Evolutionary conservation across 2,797 vertebrate species (phyloP).

Genomic region (Hyperoplus immaculatus): DNA sequence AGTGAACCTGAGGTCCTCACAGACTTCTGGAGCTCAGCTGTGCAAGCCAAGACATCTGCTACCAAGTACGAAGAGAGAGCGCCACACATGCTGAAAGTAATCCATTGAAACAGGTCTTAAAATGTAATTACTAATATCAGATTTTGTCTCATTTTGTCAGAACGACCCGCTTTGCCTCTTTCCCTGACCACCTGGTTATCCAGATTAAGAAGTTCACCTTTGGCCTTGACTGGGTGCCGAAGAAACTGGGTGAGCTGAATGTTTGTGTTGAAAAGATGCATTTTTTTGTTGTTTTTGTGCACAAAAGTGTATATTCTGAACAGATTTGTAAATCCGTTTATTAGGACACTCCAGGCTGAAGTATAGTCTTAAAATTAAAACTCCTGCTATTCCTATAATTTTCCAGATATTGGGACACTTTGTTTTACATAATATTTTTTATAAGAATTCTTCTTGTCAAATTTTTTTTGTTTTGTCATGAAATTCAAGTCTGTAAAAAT

Average conservation of each 20-base stretch:
- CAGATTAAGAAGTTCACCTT: slow-evolving; percentile 99
- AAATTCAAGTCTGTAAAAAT: not conserved
- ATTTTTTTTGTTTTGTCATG: not conserved
- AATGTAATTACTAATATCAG: slow-evolving; percentile 17
- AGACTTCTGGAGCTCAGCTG: slow-evolving; percentile 99
- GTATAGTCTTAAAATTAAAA: not conserved
- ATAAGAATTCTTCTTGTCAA: not conserved
- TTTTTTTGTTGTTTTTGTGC: not conserved
- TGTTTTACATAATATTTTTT: not conserved
- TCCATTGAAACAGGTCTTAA: not conserved
- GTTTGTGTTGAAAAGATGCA: not conserved
- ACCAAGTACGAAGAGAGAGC: slow-evolving; percentile 90
- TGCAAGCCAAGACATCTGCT: slow-evolving; percentile 96
- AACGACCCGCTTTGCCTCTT: slow-evolving; percentile 98
- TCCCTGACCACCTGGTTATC: slow-evolving; percentile 98
- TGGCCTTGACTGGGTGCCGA: slow-evolving; percentile 98
- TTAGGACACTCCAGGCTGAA: not conserved
- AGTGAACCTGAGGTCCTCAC: slow-evolving; percentile 96
- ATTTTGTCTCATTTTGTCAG: slow-evolving; percentile 77
- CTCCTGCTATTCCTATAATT: not conserved
- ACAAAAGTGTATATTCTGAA: not conserved
- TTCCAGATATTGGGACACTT: no score
- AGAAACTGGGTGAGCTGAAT: slow-evolving; percentile 93
- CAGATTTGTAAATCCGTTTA: not conserved
- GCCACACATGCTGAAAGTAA: not conserved